phyloP scores from a whole-genome alignment of 1,140 invertebrate species.

The Lepidurus apus region DNA sequence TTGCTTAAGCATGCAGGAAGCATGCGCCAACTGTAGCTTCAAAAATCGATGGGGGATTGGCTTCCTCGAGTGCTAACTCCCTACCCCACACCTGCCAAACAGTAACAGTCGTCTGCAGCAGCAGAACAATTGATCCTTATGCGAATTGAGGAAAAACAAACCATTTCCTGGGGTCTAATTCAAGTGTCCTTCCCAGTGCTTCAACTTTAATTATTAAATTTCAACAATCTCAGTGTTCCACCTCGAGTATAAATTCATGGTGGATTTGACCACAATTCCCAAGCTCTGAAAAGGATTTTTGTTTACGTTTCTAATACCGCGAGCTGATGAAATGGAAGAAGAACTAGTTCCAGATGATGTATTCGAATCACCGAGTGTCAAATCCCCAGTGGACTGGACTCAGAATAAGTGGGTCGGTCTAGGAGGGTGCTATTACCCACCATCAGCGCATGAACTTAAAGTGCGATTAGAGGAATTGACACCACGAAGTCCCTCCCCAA shows the following conservation, averaged over 20 bases:
- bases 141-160: background rate
- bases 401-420: background rate
- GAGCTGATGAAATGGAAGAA: background rate
- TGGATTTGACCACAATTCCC: background rate
- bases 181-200: constrained; percentile 12
- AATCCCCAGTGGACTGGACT: background rate
- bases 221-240: background rate
- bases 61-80: background rate
- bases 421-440: constrained; percentile 5
- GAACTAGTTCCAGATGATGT: constrained; percentile 1
- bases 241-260: background rate
- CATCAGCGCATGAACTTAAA: constrained; percentile 6
- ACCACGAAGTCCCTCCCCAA: background rate
- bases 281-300: background rate
- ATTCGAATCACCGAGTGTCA: background rate
- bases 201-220: background rate
- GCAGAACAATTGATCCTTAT: constrained; percentile 9
- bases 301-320: too few species aligned
- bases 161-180: background rate
- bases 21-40: constrained; percentile 5
- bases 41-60: constrained; percentile 15
- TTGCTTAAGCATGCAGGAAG: background rate
- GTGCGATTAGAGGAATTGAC: constrained; percentile 15
- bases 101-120: background rate
- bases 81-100: background rate